Base-by-base conservation (phyloP, 1,140 invertebrate species). In the Drosophila subpulchrella region DNA sequence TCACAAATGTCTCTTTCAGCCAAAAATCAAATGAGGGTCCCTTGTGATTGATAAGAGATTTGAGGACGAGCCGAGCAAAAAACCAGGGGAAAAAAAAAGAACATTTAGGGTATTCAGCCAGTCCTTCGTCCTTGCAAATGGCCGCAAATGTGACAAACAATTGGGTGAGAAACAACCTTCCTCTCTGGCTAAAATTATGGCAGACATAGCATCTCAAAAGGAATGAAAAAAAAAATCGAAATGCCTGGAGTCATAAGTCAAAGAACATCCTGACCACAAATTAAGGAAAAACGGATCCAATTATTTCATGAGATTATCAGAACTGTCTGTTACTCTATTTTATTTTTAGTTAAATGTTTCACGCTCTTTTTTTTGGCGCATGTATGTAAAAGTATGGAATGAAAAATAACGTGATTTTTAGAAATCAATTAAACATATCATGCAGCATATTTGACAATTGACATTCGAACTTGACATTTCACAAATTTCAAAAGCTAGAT, bases 31-130 rank as follows among this genome's bases (percentile, higher is more conserved):
- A 53, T 53, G 50, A 20, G 30, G 50, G 15, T 53, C 50, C 50
- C 50, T 53, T 53, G 50, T 53, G 50, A 53, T 53, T 53, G 50
- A 36, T 53, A 53, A 34, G 50, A 53, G 50, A 53, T 53, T 53
- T 51, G 48, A 34, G 48, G 30, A 15, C 10, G 48, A 24, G n/a
- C 8, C 30, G 10, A 51, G n/a, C 32, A 32, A 50, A 24, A n/a
- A 47, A 13, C 20, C 20, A 17, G 41, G n/a, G n/a, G n/a, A n/a
- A n/a, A 2, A 20, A 44, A 34, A 34, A 34, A 34, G 32, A 44
- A 20, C 42, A 44, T 20, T 44, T 17, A 11, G 42, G 42, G 8
- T 17, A 11, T 44, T 44, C 42, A 17, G 15, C 4, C 8, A 10
- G 15, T n/a, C n/a, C 8, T 8, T 32, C 32, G 32, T 32, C n/a